Percentiles rank a stretch among this genome's conserved stretches.
Evolutionary conservation across 2,113 vertebrate genomes (phyloP).

Genomic region (Marcusenius ussheri): DNA sequence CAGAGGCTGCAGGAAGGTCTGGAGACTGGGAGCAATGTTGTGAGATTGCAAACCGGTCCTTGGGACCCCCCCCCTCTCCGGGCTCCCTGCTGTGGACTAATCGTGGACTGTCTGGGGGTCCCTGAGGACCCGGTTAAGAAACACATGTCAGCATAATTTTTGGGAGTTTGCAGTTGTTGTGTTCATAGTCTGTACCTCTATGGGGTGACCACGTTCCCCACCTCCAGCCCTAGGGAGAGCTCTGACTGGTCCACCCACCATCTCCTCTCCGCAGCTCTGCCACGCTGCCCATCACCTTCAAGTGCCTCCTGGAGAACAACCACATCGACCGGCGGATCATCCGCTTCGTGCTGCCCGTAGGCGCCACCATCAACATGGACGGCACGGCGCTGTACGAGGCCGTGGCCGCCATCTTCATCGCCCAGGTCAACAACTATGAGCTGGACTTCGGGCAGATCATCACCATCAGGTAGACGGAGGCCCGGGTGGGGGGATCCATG

Average conservation of each 20-base stretch:
- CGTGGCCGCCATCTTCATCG: constrained; percentile 92
- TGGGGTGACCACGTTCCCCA: neutral
- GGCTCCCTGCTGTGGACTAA: neutral
- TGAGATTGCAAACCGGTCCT: neutral
- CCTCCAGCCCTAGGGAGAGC: neutral
- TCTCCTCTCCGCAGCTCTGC: constrained; percentile 69
- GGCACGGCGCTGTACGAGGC: constrained; percentile 92
- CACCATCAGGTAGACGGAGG: constrained; percentile 76
- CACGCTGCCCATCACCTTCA: constrained; percentile 97
- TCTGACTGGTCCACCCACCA: neutral
- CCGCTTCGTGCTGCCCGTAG: constrained; percentile 88
- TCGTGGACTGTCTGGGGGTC: neutral
- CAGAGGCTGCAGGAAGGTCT: neutral
- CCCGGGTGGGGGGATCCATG: neutral
- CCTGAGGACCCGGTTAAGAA: neutral
- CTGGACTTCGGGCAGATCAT: constrained; percentile 96
- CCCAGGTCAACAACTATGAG: constrained; percentile 94
- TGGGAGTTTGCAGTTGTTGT: neutral
- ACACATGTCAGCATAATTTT: neutral
- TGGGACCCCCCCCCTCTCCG: neutral
- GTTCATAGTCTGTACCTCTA: neutral
- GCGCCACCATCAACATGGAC: constrained; percentile 96
- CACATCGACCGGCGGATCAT: constrained; percentile 91
- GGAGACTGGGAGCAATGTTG: neutral
- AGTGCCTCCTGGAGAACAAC: constrained; percentile 97